Evolutionary conservation across 2,888 invertebrate species (phyloP), one percentile per base, ranked within the genome.

Genomic region (Drosophila colorata): DNA sequence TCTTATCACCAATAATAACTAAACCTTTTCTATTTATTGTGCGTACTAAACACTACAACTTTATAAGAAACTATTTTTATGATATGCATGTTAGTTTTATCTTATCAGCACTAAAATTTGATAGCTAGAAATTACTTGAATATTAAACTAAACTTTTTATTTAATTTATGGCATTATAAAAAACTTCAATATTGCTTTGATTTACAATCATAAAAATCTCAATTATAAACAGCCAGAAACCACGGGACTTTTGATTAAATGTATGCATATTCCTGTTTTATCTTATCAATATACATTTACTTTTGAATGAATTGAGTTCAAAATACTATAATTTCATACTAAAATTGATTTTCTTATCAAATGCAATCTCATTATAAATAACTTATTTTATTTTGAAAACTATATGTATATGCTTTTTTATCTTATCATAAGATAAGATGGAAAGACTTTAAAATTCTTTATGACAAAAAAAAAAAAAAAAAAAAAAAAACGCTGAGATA

Each of bases 371-470:
- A 48, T 16, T 61, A 37, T 41, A 59, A 59, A 49, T 41, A 25
- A 20, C 35, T 59, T 23, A 8, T 2, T 43, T 31, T n/a, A 38
- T 40, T 40, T 28, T 2, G 37, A 31, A 44, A n/a, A n/a, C n/a
- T n/a, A n/a, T n/a, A n/a, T 51, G 9, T 28, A 25, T 49, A 14
- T 23, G 25, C 14, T 28, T 25, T 55, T 56, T 63, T 44, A 43
- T 59, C 58, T 74, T 56, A 73, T 74, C 74, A 23, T 18, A 28
- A 37, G 73, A 74, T 74, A 64, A 73, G 73, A 74, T 69, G 59
- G 8, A 56, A 20, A 40, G 43, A 33, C 16, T 63, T 23, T 2
- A 40, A 44, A 58, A 31, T 41, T 28, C 9, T 41, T 35, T n/a
- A 18, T 31, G 33, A 48, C 37, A 20, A 20, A 20, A 20, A 20